Evolutionary conservation across 2,888 invertebrate species (phyloP).

Genomic region (Cancer borealis): DNA sequence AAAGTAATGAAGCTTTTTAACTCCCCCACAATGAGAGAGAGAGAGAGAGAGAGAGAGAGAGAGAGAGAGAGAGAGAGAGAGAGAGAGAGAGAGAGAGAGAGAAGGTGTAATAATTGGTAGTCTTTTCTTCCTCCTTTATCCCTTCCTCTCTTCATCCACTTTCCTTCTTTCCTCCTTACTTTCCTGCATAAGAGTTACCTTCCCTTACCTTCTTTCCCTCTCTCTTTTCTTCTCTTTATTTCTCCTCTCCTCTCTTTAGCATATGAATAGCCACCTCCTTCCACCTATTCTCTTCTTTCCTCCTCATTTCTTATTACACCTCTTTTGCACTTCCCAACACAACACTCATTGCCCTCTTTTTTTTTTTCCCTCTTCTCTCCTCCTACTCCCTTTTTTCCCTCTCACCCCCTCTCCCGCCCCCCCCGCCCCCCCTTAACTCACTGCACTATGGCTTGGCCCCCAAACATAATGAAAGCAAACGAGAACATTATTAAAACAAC

Average conservation of each 20-base stretch:
- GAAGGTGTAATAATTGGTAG: too few species aligned
- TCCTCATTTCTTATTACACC: neutral
- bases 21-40: neutral
- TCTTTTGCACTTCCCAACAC: neutral
- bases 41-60: neutral
- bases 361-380: neutral
- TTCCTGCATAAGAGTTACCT: too few species aligned
- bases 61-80: neutral
- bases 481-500: slow-evolving; percentile 15
- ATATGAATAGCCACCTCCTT: too few species aligned
- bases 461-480: slow-evolving; percentile 9
- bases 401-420: neutral
- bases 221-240: neutral
- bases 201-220: neutral
- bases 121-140: neutral
- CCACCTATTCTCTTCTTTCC: neutral
- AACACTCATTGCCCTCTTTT: neutral
- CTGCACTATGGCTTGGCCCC: neutral
- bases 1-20: neutral
- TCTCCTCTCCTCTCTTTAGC: neutral
- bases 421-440: neutral
- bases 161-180: neutral
- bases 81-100: too few species aligned
- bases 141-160: neutral
- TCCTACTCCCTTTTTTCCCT: neutral